A percentile compares a stretch with the other conserved stretches of the same genome.
Evolutionary conservation across 2,797 vertebrate species (phyloP).

Genomic region (Sarcoramphus papa): DNA sequence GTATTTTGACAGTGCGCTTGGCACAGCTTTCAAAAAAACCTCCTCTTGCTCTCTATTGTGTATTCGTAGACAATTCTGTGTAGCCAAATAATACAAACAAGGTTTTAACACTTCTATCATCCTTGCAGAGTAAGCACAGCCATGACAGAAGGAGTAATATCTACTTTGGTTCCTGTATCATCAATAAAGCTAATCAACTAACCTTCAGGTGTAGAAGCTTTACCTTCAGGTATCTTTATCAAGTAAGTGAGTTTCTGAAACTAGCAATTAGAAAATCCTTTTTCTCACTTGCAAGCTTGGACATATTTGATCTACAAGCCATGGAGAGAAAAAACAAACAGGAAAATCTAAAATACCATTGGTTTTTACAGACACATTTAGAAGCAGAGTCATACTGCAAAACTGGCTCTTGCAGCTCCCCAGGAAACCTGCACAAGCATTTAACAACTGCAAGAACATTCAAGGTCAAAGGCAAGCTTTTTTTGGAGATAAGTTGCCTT

Average conservation of each 20-base stretch:
- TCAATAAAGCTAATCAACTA: not conserved
- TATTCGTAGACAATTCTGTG: not conserved
- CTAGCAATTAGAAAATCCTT: not conserved
- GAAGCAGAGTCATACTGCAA: not conserved
- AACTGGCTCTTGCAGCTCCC: not conserved
- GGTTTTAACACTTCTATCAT: not conserved
- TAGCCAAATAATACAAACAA: not conserved
- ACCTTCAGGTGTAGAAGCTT: not conserved
- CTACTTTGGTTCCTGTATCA: not conserved
- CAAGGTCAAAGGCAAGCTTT: slow-evolving; percentile 33
- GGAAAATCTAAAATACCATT: not conserved
- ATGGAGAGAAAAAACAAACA: not conserved
- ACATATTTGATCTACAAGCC: not conserved
- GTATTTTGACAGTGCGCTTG: not conserved
- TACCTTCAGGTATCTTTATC: not conserved
- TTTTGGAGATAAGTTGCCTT: not conserved
- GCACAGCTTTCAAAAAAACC: not conserved
- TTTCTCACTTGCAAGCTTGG: not conserved
- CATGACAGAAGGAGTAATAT: not conserved
- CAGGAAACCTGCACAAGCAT: not conserved
- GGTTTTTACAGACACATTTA: not conserved
- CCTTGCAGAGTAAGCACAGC: not conserved
- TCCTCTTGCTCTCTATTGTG: not conserved
- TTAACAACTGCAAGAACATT: not conserved
- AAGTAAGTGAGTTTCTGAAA: not conserved